phyloP scores from a whole-genome alignment of 1,140 invertebrate species.

The Sesamia nonagrioides region DNA sequence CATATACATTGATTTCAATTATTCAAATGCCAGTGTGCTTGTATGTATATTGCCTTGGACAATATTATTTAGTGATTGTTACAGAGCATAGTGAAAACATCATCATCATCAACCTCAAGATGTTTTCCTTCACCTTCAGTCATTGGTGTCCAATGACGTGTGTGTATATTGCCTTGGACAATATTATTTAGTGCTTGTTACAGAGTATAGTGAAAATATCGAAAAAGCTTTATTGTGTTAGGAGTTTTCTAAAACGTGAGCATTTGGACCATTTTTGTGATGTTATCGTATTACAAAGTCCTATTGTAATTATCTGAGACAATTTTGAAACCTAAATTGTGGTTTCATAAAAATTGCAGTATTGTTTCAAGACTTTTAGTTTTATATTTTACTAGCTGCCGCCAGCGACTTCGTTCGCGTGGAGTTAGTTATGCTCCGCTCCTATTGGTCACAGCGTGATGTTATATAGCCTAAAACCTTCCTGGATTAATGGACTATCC shows the following conservation, averaged over 20 bases:
- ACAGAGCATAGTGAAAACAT: slow-evolving; percentile 15
- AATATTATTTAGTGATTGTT: neutral
- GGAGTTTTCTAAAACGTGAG: slow-evolving; percentile 19
- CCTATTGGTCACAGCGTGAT: too few species aligned
- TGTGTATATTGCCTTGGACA: neutral
- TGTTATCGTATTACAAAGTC: slow-evolving; percentile 24
- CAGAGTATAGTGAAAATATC: slow-evolving; percentile 5
- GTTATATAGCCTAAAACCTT: too few species aligned
- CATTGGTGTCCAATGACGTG: too few species aligned
- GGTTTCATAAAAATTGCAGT: neutral
- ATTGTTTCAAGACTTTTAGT: neutral
- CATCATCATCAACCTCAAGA: too few species aligned
- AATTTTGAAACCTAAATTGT: neutral
- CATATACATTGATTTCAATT: slow-evolving; percentile 13
- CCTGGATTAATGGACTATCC: too few species aligned
- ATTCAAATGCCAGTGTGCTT: neutral
- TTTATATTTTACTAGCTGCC: too few species aligned
- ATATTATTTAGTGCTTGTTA: neutral
- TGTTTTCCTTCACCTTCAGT: too few species aligned
- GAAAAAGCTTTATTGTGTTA: slow-evolving; percentile 20
- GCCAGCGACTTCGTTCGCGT: too few species aligned
- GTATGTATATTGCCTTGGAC: neutral
- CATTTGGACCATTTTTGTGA: slow-evolving; percentile 19
- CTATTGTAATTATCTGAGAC: slow-evolving; percentile 20
- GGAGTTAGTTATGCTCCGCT: too few species aligned